Percentiles rank a stretch among this genome's conserved stretches.
These are phyloP conservation scores for Trichogramma evanescens DNA, from an alignment of 2,888 invertebrate species.

Conservation along the genomic window DNA sequence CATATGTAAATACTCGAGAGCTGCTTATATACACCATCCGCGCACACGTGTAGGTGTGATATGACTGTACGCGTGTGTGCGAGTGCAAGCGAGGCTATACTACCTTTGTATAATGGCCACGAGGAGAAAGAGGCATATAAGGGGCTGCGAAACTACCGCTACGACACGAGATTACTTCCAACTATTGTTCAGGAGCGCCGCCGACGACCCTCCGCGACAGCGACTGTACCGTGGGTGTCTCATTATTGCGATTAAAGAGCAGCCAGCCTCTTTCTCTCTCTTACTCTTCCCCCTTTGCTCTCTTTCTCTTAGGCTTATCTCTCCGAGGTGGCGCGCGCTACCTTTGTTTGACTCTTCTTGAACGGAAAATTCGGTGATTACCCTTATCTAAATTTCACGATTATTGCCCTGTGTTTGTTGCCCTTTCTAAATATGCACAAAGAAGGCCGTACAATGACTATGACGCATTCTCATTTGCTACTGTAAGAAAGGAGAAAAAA, in stretches of 20 bases:
- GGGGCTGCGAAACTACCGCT: conserved; percentile 11
- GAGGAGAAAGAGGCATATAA: conserved; percentile 4
- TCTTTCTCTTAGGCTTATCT: not conserved
- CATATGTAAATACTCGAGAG: conserved; percentile 32
- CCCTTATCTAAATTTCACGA: no score
- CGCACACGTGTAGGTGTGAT: not conserved
- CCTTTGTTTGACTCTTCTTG: no score
- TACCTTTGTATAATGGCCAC: not conserved
- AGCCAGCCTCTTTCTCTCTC: not conserved
- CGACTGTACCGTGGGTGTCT: not conserved
- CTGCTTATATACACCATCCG: conserved; percentile 1
- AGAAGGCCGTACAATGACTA: no score
- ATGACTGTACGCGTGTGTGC: conserved; percentile 7
- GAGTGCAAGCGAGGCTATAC: not conserved
- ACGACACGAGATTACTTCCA: conserved; percentile 19
- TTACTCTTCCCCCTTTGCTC: not conserved
- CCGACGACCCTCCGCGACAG: not conserved
- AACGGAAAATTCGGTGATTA: no score
- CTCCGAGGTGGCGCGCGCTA: not conserved
- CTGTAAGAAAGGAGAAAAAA: no score
- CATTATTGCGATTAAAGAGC: conserved; percentile 13
- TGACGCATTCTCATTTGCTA: no score
- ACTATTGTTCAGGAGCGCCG: conserved; percentile 14
- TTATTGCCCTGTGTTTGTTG: no score
- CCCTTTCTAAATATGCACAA: no score